Evolutionary conservation across 2,797 vertebrate species (phyloP).

Genomic region (Aulostomus chinensis): DNA sequence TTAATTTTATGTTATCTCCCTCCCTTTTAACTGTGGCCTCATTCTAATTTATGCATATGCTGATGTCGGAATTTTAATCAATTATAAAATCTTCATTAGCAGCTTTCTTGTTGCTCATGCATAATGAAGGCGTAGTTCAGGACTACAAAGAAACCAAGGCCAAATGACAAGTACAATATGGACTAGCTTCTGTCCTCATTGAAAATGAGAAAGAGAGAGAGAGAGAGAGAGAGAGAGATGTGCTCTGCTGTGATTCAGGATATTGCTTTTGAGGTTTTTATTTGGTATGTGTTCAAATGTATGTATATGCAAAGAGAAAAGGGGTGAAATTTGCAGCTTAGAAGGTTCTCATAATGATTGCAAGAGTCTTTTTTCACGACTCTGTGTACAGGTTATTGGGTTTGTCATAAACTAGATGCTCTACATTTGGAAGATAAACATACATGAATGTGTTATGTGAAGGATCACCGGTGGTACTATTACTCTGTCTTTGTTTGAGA

Average conservation of each 20-base stretch:
- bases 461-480: no score
- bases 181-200: constrained; percentile 10
- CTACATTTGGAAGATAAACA: no score
- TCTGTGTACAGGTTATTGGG: no score
- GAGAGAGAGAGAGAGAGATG: constrained; percentile 9
- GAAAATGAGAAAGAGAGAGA: constrained; percentile 21
- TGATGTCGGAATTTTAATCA: constrained; percentile 64
- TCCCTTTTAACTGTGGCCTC: constrained; percentile 27
- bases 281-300: neutral
- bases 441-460: no score
- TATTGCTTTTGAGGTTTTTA: constrained; percentile 9
- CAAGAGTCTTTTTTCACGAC: no score
- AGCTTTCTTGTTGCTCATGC: constrained; percentile 57
- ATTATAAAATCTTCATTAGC: constrained; percentile 70
- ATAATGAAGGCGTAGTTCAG: constrained; percentile 62
- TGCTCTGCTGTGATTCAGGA: constrained; percentile 26
- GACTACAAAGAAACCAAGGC: constrained; percentile 53
- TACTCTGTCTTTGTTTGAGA: no score
- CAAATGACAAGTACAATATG: constrained; percentile 10
- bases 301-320: no score
- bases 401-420: no score
- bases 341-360: no score
- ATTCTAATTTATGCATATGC: constrained; percentile 55
- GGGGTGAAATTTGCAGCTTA: no score
- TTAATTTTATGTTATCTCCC: constrained; percentile 18